Evolutionary conservation across 1,140 invertebrate species (phyloP).

Genomic region (Trypoxylus dichotomus): DNA sequence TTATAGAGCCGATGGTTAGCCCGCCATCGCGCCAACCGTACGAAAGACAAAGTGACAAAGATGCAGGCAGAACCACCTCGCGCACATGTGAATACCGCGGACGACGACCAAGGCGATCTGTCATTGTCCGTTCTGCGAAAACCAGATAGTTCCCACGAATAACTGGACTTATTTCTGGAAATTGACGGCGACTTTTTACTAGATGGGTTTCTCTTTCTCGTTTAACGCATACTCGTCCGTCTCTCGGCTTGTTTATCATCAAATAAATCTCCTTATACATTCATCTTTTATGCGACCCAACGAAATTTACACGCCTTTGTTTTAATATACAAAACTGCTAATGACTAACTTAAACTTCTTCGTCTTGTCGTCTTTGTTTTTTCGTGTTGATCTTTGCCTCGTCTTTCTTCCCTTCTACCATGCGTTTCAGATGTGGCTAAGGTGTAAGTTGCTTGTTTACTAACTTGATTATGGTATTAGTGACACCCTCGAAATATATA

Average conservation of each 20-base stretch:
- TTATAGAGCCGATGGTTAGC: slow-evolving; percentile 30
- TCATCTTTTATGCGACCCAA: slow-evolving; percentile 5
- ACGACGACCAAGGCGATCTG: slow-evolving; percentile 44
- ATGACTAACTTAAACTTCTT: slow-evolving; percentile 15
- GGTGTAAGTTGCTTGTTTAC: neutral
- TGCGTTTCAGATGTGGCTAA: neutral
- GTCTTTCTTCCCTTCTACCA: neutral
- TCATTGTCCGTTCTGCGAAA: slow-evolving; percentile 44
- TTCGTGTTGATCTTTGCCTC: neutral
- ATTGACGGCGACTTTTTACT: slow-evolving; percentile 27
- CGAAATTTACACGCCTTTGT: slow-evolving; percentile 21
- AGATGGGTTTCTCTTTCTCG: neutral
- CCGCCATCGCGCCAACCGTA: neutral
- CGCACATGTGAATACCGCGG: neutral
- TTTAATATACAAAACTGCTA: slow-evolving; percentile 14
- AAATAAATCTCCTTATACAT: slow-evolving; percentile 17
- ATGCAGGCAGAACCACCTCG: neutral
- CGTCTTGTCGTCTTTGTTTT: neutral
- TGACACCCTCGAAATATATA: neutral
- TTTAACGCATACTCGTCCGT: slow-evolving; percentile 9
- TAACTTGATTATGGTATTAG: neutral
- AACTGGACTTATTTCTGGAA: slow-evolving; percentile 38
- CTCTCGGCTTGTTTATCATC: slow-evolving; percentile 10
- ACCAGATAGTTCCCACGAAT: slow-evolving; percentile 42
- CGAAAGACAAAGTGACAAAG: neutral